Evolutionary conservation across 2,797 vertebrate genomes (phyloP).

Genomic region (Neosalanx taihuensis): DNA sequence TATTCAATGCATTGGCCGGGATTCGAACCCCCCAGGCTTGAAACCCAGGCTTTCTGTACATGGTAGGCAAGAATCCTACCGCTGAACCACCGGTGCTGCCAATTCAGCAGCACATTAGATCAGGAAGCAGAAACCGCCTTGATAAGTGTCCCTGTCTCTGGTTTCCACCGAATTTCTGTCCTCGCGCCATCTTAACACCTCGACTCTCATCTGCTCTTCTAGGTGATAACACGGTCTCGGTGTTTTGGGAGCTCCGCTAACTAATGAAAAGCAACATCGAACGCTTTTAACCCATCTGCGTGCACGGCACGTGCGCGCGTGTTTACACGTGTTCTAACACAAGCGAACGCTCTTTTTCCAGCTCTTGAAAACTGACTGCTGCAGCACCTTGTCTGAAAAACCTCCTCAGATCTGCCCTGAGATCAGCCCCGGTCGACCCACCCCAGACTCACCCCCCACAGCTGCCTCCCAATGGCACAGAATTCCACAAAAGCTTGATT

Average conservation of each 20-base stretch:
- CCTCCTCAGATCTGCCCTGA: constrained; percentile 33
- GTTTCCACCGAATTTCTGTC: constrained; percentile 15
- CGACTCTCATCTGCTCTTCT: constrained; percentile 40
- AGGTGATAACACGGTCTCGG: constrained; percentile 36
- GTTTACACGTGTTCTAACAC: constrained; percentile 41
- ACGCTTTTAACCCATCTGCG: constrained; percentile 20
- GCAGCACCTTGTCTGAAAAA: constrained; percentile 44
- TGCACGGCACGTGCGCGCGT: constrained; percentile 25
- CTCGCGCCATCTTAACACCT: constrained; percentile 52
- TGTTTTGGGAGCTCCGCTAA: constrained; percentile 54
- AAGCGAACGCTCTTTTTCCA: constrained; percentile 55
- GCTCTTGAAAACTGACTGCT: constrained; percentile 18
- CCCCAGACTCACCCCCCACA: not conserved
- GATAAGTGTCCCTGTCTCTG: constrained; percentile 55
- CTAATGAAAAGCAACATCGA: constrained; percentile 36
- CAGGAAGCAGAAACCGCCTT: constrained; percentile 40
- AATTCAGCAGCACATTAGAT: too few species aligned
- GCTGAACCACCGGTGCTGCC: too few species aligned
- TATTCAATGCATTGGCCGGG: too few species aligned
- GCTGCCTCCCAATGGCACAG: too few species aligned
- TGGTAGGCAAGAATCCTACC: too few species aligned
- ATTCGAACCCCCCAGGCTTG: too few species aligned
- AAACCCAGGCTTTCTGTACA: too few species aligned
- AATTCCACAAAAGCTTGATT: too few species aligned
- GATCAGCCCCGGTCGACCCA: constrained; percentile 15